phyloP scores from a whole-genome alignment of 1,140 invertebrate species.

The Conus betulinus region DNA sequence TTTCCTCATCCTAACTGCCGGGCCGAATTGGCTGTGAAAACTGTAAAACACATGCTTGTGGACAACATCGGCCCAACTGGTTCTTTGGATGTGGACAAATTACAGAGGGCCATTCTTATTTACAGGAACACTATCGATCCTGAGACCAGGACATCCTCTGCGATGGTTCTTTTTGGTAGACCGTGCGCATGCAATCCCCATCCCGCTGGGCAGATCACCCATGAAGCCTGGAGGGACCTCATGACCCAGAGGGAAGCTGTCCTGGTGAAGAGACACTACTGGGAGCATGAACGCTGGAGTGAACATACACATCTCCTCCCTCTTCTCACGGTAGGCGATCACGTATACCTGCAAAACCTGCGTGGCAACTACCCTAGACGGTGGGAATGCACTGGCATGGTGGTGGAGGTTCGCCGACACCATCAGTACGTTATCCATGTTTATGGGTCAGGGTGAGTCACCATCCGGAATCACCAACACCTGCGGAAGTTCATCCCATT shows the following conservation, averaged over 20 bases:
- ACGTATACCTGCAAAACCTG: conserved; percentile 49
- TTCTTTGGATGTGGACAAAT: conserved; percentile 42
- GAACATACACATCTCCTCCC: conserved; percentile 51
- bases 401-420: conserved; percentile 53
- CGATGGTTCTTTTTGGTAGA: conserved; percentile 39
- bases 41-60: too few species aligned
- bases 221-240: conserved; percentile 50
- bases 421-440: conserved; percentile 49
- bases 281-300: conserved; percentile 32
- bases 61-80: too few species aligned
- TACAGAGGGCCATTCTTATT: conserved; percentile 45
- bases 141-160: conserved; percentile 45
- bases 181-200: conserved; percentile 54
- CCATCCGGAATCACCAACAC: conserved; percentile 41
- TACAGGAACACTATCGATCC: conserved; percentile 49
- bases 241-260: conserved; percentile 44
- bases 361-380: conserved; percentile 39
- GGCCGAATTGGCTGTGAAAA: too few species aligned
- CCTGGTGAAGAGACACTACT: conserved; percentile 45
- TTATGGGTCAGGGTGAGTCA: conserved; percentile 53
- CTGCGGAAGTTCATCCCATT: conserved; percentile 46
- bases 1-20: too few species aligned
- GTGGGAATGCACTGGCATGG: conserved; percentile 50
- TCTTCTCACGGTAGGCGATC: conserved; percentile 45
- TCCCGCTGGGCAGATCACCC: conserved; percentile 44